Evolutionary conservation across 2,888 invertebrate species (phyloP).

Genomic region (Callinectes sapidus): DNA sequence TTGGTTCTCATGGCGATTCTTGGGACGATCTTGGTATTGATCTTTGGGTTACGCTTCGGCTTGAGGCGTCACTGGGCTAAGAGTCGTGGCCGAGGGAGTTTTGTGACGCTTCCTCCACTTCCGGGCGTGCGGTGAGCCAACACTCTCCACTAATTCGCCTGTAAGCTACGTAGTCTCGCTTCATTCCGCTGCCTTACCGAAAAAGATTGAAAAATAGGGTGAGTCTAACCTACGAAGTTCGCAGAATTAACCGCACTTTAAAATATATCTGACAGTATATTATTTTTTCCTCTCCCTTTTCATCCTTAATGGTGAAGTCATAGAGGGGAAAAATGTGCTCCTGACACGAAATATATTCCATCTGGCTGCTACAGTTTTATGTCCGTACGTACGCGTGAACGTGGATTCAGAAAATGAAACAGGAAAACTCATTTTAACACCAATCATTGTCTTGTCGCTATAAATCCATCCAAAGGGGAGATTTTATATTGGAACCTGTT

Average conservation of each 20-base stretch:
- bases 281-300: background rate
- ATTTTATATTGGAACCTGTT: constrained; percentile 21
- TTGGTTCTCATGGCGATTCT: constrained; percentile 17
- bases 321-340: background rate
- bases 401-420: constrained; percentile 26
- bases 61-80: background rate
- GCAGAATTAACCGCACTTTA: background rate
- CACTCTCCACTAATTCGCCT: background rate
- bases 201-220: background rate
- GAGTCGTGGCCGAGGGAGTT: background rate
- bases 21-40: constrained; percentile 31
- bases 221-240: background rate
- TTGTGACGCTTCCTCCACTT: constrained; percentile 1
- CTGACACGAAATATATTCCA: constrained; percentile 31
- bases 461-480: constrained; percentile 30
- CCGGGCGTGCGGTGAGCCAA: background rate
- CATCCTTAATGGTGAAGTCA: constrained; percentile 19
- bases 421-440: constrained; percentile 36
- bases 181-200: constrained; percentile 22
- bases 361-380: background rate
- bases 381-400: background rate
- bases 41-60: background rate
- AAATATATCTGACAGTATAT: background rate
- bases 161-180: background rate
- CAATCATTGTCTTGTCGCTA: constrained; percentile 36